A percentile compares a stretch with the other conserved stretches of the same genome.
Conservation (phyloP, 2,113 vertebrate species). For the Rhinolophus sinicus region DNA sequence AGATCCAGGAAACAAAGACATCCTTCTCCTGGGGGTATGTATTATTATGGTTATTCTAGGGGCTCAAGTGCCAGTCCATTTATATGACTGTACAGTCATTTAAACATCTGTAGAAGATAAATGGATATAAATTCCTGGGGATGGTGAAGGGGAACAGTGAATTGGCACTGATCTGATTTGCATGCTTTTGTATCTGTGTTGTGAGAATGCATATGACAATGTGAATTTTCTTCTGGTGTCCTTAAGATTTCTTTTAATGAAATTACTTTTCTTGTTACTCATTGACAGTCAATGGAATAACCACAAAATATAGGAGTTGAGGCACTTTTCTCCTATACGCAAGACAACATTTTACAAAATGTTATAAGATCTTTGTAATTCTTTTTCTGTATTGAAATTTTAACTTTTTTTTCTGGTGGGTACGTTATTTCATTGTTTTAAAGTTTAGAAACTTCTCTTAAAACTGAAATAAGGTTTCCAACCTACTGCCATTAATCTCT, state of each 20-base stretch:
- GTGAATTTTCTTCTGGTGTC: background rate
- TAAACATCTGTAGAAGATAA: slow-evolving; percentile 55
- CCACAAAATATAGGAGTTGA: slow-evolving; percentile 11
- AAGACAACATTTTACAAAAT: slow-evolving; percentile 7
- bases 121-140: slow-evolving; percentile 37
- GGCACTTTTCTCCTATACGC: background rate
- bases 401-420: background rate
- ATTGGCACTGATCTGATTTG: background rate
- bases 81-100: background rate
- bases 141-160: slow-evolving; percentile 18
- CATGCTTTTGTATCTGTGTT: background rate
- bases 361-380: background rate
- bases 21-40: slow-evolving; percentile 83
- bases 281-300: background rate
- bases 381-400: slow-evolving; percentile 29
- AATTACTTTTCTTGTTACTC: slow-evolving; percentile 38
- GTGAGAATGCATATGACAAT: slow-evolving; percentile 26
- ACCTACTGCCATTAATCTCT: slow-evolving; percentile 2
- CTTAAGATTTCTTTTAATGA: slow-evolving; percentile 49
- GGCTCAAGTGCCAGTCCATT: slow-evolving; percentile 11
- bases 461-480: slow-evolving; percentile 17
- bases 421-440: slow-evolving; percentile 17
- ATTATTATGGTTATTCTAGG: slow-evolving; percentile 27
- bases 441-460: slow-evolving; percentile 24
- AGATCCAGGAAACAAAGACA: slow-evolving; percentile 84